phyloP scores from a whole-genome alignment of 2,797 vertebrate species.

The Centropyge bicolor region DNA sequence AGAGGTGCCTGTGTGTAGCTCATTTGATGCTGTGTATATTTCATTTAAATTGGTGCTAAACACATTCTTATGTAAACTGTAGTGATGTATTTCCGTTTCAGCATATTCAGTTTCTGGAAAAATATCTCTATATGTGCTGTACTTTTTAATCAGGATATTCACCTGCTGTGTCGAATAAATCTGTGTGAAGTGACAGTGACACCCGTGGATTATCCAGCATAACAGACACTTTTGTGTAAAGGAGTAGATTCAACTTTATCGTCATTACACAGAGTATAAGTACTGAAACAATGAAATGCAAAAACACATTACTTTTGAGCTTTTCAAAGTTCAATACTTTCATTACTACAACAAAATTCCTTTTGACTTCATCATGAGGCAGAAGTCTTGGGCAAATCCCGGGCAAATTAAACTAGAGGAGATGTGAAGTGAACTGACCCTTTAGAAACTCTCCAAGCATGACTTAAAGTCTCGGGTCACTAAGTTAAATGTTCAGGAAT shows the following conservation, averaged over 20 bases:
- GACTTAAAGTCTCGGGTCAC: background rate
- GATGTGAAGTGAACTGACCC: background rate
- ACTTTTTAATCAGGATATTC: background rate
- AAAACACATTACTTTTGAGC: background rate
- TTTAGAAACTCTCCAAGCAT: background rate
- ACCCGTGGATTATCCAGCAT: background rate
- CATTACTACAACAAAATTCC: background rate
- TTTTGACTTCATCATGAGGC: background rate
- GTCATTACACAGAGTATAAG: too few relatives aligned
- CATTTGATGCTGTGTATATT: background rate
- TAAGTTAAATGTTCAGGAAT: background rate
- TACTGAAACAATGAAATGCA: too few relatives aligned
- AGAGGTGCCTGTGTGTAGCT: background rate
- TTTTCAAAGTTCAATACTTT: background rate
- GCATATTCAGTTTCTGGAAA: background rate
- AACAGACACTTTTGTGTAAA: background rate
- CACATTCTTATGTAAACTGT: background rate
- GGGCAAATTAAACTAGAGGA: background rate
- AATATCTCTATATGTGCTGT: background rate
- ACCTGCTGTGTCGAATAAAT: background rate
- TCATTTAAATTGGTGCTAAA: background rate
- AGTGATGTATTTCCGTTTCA: background rate
- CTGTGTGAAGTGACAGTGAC: background rate
- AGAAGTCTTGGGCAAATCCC: too few relatives aligned
- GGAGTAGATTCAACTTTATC: too few relatives aligned